phyloP scores from a whole-genome alignment of 2,113 vertebrate species.

The Sciurus niger region DNA sequence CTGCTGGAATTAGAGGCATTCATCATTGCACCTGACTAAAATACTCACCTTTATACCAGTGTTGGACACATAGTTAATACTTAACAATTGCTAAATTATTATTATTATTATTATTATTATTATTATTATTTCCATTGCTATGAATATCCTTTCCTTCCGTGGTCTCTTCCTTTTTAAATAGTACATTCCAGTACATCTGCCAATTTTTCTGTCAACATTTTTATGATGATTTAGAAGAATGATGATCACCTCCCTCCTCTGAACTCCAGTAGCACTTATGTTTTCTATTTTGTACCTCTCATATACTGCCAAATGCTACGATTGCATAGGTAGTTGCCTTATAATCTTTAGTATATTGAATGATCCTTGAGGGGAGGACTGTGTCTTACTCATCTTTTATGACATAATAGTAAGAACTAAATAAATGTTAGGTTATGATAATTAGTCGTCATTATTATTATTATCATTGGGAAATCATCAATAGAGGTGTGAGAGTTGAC shows the following conservation, averaged over 20 bases:
- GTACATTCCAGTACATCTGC: neutral
- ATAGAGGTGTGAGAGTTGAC: neutral
- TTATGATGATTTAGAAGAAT: neutral
- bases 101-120: neutral
- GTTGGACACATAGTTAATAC: neutral
- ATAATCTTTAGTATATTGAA: neutral
- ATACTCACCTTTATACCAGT: neutral
- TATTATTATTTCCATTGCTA: neutral
- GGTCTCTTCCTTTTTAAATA: neutral
- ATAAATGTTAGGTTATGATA: constrained; percentile 17
- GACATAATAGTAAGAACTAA: constrained; percentile 9
- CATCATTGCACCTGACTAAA: no score
- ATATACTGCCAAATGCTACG: neutral
- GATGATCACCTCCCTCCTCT: neutral
- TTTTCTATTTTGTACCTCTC: neutral
- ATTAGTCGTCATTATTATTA: constrained; percentile 8
- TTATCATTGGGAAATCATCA: neutral
- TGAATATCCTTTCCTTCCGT: neutral
- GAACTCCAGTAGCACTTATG: neutral
- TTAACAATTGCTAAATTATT: neutral
- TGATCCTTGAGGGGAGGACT: neutral
- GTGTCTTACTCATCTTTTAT: neutral
- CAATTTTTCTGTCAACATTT: neutral
- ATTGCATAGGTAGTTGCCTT: neutral
- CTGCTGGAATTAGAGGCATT: no score